These are phyloP conservation scores for Ptyas mucosa DNA, from an alignment of 2,113 vertebrate genomes.

Conservation along the genomic window DNA sequence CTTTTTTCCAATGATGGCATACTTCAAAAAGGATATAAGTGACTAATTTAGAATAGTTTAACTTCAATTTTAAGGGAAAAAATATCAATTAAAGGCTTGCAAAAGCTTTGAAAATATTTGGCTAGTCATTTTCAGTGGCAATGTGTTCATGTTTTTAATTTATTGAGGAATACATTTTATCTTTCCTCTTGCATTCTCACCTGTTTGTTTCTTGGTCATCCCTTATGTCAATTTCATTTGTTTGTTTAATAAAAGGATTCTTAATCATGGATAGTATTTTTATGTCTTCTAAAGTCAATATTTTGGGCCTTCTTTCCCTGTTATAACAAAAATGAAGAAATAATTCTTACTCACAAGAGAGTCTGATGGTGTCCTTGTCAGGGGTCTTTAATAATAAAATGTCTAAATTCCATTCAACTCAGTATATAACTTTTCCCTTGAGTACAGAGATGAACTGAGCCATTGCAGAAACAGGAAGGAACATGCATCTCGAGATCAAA, in stretches of 20 bases:
- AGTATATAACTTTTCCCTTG: conserved; percentile 28
- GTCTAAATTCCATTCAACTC: background rate
- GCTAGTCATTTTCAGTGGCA: background rate
- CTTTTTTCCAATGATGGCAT: background rate
- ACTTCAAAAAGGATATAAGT: background rate
- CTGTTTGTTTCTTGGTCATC: background rate
- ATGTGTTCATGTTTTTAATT: background rate
- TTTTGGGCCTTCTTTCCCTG: background rate
- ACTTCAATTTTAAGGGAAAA: background rate
- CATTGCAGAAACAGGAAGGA: conserved; percentile 67
- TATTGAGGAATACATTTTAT: background rate
- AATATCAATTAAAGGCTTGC: background rate
- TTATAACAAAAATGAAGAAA: background rate
- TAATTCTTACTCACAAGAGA: background rate
- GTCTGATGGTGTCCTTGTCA: conserved; percentile 23
- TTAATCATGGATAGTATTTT: background rate
- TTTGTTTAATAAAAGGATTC: background rate
- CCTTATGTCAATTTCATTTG: background rate
- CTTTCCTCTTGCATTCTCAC: background rate
- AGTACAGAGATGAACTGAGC: conserved; percentile 54
- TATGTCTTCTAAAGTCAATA: background rate
- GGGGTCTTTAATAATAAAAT: conserved; percentile 32
- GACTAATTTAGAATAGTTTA: background rate
- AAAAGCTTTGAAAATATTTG: background rate
- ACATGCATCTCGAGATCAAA: conserved; percentile 61